These are phyloP conservation scores for Brenthis ino DNA, from an alignment of 2,888 invertebrate genomes.

Conservation along the genomic window DNA sequence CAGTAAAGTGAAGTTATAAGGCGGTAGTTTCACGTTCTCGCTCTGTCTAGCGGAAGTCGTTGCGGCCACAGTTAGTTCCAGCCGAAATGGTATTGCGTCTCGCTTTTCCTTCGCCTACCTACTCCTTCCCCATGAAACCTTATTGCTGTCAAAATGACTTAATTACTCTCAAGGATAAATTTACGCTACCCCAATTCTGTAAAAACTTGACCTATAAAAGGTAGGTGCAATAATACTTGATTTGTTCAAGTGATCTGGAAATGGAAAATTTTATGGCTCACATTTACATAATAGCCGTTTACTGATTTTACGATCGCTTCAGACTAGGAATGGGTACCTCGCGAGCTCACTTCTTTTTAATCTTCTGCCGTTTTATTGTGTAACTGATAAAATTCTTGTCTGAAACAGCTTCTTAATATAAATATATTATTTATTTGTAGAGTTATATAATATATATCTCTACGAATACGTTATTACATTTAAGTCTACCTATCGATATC, in stretches of 20 bases:
- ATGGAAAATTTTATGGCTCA: constrained; percentile 42
- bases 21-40: constrained; percentile 52
- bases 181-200: constrained; percentile 58
- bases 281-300: constrained; percentile 43
- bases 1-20: constrained; percentile 50
- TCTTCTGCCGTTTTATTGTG: constrained; percentile 25
- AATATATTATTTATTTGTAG: neutral
- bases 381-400: constrained; percentile 6
- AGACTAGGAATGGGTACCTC: constrained; percentile 34
- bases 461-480: too few relatives aligned
- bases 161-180: constrained; percentile 68
- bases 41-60: constrained; percentile 57
- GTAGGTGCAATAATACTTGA: constrained; percentile 30
- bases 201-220: constrained; percentile 41
- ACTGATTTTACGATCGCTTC: constrained; percentile 42
- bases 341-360: constrained; percentile 34
- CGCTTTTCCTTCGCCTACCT: constrained; percentile 52
- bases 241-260: constrained; percentile 41
- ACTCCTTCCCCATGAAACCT: constrained; percentile 63
- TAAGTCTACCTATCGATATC: too few relatives aligned
- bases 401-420: neutral
- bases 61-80: constrained; percentile 73
- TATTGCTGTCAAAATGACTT: constrained; percentile 72
- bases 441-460: too few relatives aligned
- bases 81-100: constrained; percentile 62